Conservation (phyloP, 2,888 invertebrate species). For the Thecocarcelia acutangulata region DNA sequence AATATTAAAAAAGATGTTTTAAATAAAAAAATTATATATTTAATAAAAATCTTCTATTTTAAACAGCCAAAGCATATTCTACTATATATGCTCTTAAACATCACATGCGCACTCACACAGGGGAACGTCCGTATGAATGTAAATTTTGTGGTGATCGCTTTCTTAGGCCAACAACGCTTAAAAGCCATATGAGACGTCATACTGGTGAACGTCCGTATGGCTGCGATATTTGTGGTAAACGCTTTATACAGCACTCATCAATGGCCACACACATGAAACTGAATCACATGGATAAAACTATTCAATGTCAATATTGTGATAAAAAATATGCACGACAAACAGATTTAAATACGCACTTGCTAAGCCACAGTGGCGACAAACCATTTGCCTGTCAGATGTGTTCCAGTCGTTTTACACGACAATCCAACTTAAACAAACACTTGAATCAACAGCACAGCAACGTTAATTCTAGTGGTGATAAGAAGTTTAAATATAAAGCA, state of each 20-base stretch:
- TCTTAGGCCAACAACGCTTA: constrained; percentile 74
- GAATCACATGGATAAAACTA: constrained; percentile 77
- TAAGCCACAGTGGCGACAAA: constrained; percentile 77
- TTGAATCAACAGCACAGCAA: constrained; percentile 75
- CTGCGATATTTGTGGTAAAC: constrained; percentile 76
- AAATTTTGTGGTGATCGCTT: constrained; percentile 75
- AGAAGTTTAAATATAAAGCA: constrained; percentile 11
- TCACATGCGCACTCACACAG: constrained; percentile 76
- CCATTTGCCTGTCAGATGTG: constrained; percentile 76
- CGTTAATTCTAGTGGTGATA: constrained; percentile 11
- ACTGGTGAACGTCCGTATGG: constrained; percentile 77
- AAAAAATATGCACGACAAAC: constrained; percentile 77
- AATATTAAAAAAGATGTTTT: too few relatives aligned
- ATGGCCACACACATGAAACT: constrained; percentile 77
- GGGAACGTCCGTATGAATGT: constrained; percentile 76
- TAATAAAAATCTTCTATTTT: neutral
- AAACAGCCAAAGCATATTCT: constrained; percentile 75
- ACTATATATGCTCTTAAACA: constrained; percentile 75
- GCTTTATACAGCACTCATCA: constrained; percentile 77
- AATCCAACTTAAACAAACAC: constrained; percentile 77
- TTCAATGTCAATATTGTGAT: constrained; percentile 77
- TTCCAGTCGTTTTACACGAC: constrained; percentile 77
- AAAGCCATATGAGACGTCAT: constrained; percentile 76
- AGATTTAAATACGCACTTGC: constrained; percentile 75
- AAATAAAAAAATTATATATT: neutral